phyloP scores from a whole-genome alignment of 2,113 vertebrate species.

The Phoenicopterus ruber region DNA sequence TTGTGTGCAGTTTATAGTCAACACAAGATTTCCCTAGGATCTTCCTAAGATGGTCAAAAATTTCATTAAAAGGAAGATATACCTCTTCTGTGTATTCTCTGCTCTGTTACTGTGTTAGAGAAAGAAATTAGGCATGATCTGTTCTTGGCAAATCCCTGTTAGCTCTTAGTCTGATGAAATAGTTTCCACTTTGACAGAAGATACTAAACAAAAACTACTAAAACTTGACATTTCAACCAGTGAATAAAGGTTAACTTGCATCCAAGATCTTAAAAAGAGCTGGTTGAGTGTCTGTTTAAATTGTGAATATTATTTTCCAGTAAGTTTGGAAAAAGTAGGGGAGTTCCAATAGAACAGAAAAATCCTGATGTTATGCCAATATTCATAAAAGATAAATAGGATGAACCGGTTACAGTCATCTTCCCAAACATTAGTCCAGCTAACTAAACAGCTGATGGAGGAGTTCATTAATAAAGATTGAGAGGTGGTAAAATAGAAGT shows the following conservation, averaged over 20 bases:
- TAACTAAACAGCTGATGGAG: background rate
- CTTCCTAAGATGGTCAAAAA: background rate
- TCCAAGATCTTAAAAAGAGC: background rate
- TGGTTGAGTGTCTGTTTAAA: background rate
- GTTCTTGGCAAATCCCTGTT: background rate
- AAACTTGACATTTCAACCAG: conserved; percentile 49
- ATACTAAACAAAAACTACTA: conserved; percentile 26
- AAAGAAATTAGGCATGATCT: background rate
- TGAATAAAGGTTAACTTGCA: conserved; percentile 19
- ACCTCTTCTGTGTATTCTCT: background rate
- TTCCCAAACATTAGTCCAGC: background rate
- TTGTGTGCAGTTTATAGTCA: background rate
- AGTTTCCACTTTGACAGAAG: conserved; percentile 37
- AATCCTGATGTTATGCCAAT: background rate
- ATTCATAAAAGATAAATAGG: background rate
- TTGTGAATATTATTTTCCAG: conserved; percentile 2
- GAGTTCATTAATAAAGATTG: background rate
- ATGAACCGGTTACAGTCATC: background rate
- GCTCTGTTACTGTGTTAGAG: background rate
- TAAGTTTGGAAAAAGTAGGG: background rate
- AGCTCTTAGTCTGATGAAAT: conserved; percentile 7
- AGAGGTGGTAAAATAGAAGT: background rate
- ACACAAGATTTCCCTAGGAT: background rate
- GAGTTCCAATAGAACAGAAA: background rate
- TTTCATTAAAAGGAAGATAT: background rate